Evolutionary conservation across 2,888 invertebrate genomes (phyloP).

Genomic region (Halocaridina rubra): DNA sequence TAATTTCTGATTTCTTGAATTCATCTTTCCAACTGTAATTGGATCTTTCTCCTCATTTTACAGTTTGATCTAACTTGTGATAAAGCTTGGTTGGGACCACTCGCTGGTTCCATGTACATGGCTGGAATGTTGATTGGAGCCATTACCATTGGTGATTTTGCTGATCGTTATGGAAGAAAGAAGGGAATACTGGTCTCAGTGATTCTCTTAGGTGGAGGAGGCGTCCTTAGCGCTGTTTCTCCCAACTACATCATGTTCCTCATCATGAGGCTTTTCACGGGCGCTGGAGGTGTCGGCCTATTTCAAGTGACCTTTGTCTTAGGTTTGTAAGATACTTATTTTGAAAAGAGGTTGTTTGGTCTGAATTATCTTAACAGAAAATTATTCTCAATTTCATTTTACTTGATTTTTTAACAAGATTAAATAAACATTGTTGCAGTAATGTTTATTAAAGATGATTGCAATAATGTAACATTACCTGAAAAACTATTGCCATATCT

Average conservation of each 20-base stretch:
- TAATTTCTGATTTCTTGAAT: no score
- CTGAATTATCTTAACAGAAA: no score
- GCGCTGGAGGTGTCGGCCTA: slow-evolving; percentile 57
- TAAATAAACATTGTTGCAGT: no score
- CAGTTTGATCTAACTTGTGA: slow-evolving; percentile 60
- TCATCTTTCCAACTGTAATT: no score
- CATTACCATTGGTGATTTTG: slow-evolving; percentile 58
- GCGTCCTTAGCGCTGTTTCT: slow-evolving; percentile 27
- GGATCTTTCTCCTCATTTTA: not conserved
- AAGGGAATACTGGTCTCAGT: slow-evolving; percentile 41
- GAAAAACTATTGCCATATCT: not conserved
- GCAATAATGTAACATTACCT: no score
- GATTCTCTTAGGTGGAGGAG: slow-evolving; percentile 25
- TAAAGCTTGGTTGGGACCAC: slow-evolving; percentile 30
- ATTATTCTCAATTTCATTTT: no score
- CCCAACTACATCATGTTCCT: slow-evolving; percentile 56
- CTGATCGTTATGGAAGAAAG: slow-evolving; percentile 56
- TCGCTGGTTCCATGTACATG: slow-evolving; percentile 58
- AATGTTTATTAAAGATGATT: no score
- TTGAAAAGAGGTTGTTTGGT: no score
- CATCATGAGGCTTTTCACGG: slow-evolving; percentile 51
- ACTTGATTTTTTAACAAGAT: no score
- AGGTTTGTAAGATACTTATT: no score
- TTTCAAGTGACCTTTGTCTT: slow-evolving; percentile 54
- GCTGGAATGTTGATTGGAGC: slow-evolving; percentile 60